A percentile compares a stretch with the other conserved stretches of the same genome.
Evolutionary conservation across 2,888 invertebrate species (phyloP).

Genomic region (Autographa gamma): DNA sequence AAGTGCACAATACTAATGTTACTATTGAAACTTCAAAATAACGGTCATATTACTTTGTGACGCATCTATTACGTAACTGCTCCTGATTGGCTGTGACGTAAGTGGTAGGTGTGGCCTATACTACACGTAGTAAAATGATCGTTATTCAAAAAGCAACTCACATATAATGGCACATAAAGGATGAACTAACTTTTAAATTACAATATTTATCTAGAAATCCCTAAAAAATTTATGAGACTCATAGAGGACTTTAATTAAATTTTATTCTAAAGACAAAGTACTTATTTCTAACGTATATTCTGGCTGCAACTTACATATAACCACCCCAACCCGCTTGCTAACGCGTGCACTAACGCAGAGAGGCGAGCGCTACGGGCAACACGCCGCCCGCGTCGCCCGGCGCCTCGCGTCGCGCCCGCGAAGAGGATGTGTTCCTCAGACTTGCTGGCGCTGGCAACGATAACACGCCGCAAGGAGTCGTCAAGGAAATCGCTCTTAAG

Average conservation of each 20-base stretch:
- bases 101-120: too few species aligned
- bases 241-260: too few species aligned
- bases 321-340: constrained; percentile 49
- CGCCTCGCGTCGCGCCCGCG: constrained; percentile 88
- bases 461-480: constrained; percentile 75
- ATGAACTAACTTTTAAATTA: neutral
- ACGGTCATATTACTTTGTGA: too few species aligned
- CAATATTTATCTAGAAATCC: too few species aligned
- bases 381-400: constrained; percentile 89
- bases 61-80: too few species aligned
- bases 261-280: neutral
- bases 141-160: too few species aligned
- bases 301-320: constrained; percentile 38
- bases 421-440: constrained; percentile 94
- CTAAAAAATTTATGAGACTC: too few species aligned
- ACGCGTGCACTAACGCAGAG: constrained; percentile 70
- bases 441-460: constrained; percentile 90
- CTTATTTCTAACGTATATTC: neutral
- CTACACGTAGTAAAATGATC: too few species aligned
- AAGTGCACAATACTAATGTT: too few species aligned
- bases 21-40: too few species aligned
- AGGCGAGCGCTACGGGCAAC: constrained; percentile 70
- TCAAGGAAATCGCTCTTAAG: constrained; percentile 89
- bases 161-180: too few species aligned
- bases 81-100: too few species aligned